Base-by-base conservation (phyloP, 2,797 vertebrate genomes). In the Linurgus olivaceus region DNA sequence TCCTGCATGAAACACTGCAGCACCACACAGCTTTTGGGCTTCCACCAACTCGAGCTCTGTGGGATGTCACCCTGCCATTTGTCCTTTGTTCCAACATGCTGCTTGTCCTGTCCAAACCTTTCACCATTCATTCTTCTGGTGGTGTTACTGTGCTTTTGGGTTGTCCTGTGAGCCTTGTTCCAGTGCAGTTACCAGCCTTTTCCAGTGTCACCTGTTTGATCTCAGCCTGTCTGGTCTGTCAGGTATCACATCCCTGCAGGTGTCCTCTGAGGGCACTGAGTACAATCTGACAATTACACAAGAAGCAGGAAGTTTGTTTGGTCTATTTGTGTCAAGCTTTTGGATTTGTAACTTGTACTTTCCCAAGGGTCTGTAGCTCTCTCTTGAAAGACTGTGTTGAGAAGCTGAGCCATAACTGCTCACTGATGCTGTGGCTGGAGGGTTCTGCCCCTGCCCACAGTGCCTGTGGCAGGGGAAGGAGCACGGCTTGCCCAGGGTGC, bases 41-140 rank as follows among this genome's bases (percentile, higher is more conserved):
- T 7, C 29, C 48, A 11, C 25, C 0, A 5, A 3, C 73, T 25
- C 1, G 0, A 68, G 86, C 70, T 70, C 86, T 66, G 73, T 28
- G 86, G 90, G 88, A 25, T 80, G 80, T 59, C 25, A 66, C 72
- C 77, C n/a, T 67, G 73, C 65, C 86, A 26, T 86, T 35, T 78
- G 62, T 88, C 86, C 77, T 58, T 33, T 65, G 31, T 84, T 80
- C 62, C 73, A 11, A 2, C 40, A 61, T 84, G 83, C 92, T 94
- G 86, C 86, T 61, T 37, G 21, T 82, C 82, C 85, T 58, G 21
- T 59, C 85, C 91, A 24, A 5, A 31, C 77, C 42, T 57, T 29
- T 75, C 54, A 28, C 71, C 31, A 0, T 23, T 71, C 61, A 23
- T 57, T 79, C 66, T 17, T 8, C 19, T 70, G 76, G 76, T 33